Base-by-base conservation (phyloP, 2,113 vertebrate genomes). In the Cyanoramphus novaezelandiae region DNA sequence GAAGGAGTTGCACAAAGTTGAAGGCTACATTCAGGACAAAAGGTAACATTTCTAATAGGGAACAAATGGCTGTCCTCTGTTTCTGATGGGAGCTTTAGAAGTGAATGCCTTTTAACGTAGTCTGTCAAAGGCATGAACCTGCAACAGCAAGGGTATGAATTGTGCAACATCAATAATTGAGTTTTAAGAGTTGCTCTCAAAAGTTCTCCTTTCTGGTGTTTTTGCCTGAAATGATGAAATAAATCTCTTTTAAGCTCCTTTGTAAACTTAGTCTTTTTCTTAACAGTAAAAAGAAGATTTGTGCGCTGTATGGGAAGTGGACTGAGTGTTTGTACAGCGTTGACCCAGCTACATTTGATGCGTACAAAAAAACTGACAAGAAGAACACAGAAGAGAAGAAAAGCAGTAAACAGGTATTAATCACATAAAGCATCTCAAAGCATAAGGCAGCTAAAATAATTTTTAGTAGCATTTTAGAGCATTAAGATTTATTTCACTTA, bases 21-120 rank as follows among this genome's bases (percentile, higher is more conserved):
- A 99, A 96, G 99, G 99, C 89, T 99, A 99, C 97, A 99, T 99
- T 96, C 98, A 99, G 86, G 99, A 99, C 96, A 99, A 99, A 98
- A 99, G 99, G 99, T 99, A 98, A 88, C 43, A 19, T 75, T 88
- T 43, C n/a, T 29, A 6, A 16, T 7, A 13, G 69, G 33, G 50
- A 62, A 39, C 25, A 57, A 65, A 27, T 33, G 6, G 2, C 47
- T 80, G 49, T 7, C 28, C 28, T 47, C 37, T 46, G 35, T 25
- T 77, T 86, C 16, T 80, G 21, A 4, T 41, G 31, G 33, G 29
- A 74, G 10, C 37, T 77, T 5, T 43, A 33, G 68, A 65, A 63
- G 7, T 17, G 21, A 53, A 17, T 53, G 17, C 39, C 19, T n/a
- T 28, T 46, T 53, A 47, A 46, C 11, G 0, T 7, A 11, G 20